These are phyloP conservation scores for Hydroisotoma schaefferi DNA, from an alignment of 2,888 invertebrate genomes.

Conservation along the genomic window DNA sequence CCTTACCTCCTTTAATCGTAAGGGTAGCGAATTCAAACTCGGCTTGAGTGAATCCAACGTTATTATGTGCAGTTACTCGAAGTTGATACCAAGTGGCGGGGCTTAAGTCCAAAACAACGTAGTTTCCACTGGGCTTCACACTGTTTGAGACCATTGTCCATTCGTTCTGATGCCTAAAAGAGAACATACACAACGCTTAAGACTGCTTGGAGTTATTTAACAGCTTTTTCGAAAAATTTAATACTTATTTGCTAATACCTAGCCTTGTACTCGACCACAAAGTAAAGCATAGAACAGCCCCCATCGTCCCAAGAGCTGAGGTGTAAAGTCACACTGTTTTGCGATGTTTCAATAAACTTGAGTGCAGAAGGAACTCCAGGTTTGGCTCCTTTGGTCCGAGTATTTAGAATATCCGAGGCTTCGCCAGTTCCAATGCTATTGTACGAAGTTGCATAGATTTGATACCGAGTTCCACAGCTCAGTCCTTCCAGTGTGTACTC, in stretches of 20 bases:
- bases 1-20: constrained; percentile 86
- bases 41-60: constrained; percentile 91
- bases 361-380: constrained; percentile 87
- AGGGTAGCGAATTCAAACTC: constrained; percentile 94
- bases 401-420: constrained; percentile 81
- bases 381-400: constrained; percentile 87
- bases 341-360: constrained; percentile 85
- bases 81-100: constrained; percentile 71
- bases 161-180: constrained; percentile 64
- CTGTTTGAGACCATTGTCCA: constrained; percentile 94
- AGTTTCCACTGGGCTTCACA: constrained; percentile 85
- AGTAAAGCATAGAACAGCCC: constrained; percentile 91
- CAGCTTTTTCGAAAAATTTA: constrained; percentile 3
- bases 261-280: constrained; percentile 90
- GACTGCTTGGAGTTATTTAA: neutral
- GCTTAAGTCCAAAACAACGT: constrained; percentile 78
- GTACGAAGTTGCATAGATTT: constrained; percentile 87
- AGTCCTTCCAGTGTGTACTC: constrained; percentile 79
- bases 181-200: too few relatives aligned
- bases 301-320: constrained; percentile 87
- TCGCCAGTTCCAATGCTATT: constrained; percentile 91
- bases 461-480: constrained; percentile 89
- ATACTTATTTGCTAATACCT: constrained; percentile 59
- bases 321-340: constrained; percentile 88
- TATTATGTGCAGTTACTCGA: constrained; percentile 63